Percentiles rank a stretch among this genome's conserved stretches.
phyloP scores from a whole-genome alignment of 2,797 vertebrate species.

The Sebastes iracundus region DNA sequence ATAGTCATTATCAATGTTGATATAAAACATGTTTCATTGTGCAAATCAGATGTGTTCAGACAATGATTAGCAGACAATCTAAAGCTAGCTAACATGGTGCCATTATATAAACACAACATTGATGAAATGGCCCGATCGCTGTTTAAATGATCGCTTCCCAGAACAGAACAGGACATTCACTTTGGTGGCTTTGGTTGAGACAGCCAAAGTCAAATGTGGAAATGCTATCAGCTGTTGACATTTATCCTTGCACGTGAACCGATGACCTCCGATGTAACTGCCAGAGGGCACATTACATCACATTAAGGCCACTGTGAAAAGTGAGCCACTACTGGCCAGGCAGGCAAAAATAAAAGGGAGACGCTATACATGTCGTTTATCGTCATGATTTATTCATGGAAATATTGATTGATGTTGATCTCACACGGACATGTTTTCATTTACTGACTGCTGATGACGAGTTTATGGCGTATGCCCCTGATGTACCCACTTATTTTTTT shows the following conservation, averaged over 20 bases:
- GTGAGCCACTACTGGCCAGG: not conserved
- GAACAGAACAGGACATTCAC: not conserved
- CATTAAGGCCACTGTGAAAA: not conserved
- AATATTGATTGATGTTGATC: not conserved
- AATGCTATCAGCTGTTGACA: conserved; percentile 30
- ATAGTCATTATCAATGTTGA: too few species aligned
- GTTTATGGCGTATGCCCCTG: not conserved
- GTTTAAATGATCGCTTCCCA: not conserved
- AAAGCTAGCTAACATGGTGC: not conserved
- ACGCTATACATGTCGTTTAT: not conserved
- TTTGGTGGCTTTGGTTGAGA: not conserved
- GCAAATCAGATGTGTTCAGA: not conserved
- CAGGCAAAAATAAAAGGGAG: not conserved
- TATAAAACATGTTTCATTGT: not conserved
- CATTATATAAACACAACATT: not conserved
- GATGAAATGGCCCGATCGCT: not conserved
- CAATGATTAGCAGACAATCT: not conserved
- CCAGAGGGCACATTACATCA: conserved; percentile 32
- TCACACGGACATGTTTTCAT: not conserved
- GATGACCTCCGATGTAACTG: conserved; percentile 4
- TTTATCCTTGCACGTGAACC: conserved; percentile 26
- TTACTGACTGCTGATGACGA: not conserved
- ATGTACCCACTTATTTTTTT: not conserved
- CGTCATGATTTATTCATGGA: not conserved
- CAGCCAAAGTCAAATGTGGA: conserved; percentile 5